Conservation (phyloP, 2,113 vertebrate species). For the Cercopithecus mona region DNA sequence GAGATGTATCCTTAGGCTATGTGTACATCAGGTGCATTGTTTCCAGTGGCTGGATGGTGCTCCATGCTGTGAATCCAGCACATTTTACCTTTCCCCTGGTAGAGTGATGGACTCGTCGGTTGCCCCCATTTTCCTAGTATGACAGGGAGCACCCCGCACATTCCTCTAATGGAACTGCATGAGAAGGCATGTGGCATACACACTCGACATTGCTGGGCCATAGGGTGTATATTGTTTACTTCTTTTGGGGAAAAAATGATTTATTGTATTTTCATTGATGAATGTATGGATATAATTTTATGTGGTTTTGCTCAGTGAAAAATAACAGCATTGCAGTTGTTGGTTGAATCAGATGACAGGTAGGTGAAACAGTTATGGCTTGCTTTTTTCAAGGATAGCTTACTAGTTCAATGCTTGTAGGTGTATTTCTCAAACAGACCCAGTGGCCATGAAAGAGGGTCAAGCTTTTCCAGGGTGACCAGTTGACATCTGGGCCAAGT, state of each 20-base stretch:
- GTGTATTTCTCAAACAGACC: not conserved
- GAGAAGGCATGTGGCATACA: not conserved
- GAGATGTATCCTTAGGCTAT: not conserved
- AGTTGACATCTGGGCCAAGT: not conserved
- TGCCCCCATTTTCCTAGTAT: not conserved
- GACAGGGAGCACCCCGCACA: rapidly evolving
- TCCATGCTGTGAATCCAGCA: not conserved
- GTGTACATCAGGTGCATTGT: not conserved
- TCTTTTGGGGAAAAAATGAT: not conserved
- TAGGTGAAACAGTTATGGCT: not conserved
- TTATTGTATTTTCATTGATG: not conserved
- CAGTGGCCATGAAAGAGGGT: not conserved
- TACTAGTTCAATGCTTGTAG: not conserved
- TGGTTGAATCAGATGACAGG: not conserved
- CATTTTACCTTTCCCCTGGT: not conserved
- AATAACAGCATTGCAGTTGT: not conserved
- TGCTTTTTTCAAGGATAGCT: not conserved
- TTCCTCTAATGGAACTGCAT: rapidly evolving
- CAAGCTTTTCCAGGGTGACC: not conserved
- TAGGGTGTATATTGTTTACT: not conserved
- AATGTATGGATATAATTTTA: not conserved
- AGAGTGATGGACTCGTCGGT: not conserved
- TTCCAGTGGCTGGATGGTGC: not conserved
- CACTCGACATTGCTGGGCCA: not conserved
- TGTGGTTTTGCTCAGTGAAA: not conserved